Base-by-base conservation (phyloP, 2,888 invertebrate genomes). In the Heliconius cydno region DNA sequence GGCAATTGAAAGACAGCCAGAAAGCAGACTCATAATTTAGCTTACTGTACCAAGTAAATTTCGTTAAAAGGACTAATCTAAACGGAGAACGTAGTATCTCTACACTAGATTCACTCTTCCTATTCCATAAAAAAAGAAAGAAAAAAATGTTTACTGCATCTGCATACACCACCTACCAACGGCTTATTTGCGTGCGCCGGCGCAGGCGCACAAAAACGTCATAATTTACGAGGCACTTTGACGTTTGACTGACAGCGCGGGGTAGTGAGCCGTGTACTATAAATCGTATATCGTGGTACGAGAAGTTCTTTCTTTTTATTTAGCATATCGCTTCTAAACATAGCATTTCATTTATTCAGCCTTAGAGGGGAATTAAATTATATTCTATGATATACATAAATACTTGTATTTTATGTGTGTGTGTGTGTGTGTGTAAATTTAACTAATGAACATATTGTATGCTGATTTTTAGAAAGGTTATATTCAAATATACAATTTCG, bases 231-330 rank as follows among this genome's bases (percentile, higher is more conserved):
- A 88, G 83, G 60, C 78, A 76, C 84, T 76, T 82, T 88, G 92
- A 91, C 88, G 89, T 87, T 81, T 90, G 92, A 91, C 86, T 87
- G 92, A 92, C 92, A 87, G 87, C 84, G 77, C 85, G 84, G 85
- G 83, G 87, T 85, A 84, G 84, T 85, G 83, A 83, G 83, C 85
- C 82, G 81, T 83, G 84, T 80, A 34, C 70, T 78, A 81, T 81
- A 81, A 82, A 82, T 80, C 82, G 80, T 80, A 73, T 74, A 78
- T 77, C 77, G 76, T 65, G 74, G 22, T 66, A 65, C 75, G 67
- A 46, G 28, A 19, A 68, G 10, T 67, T 12, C 13, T 41, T 70
- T 70, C 38, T 60, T 52, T n/a, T 65, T 80, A 77, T 81, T 77
- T 80, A 68, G 60, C 30, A 57, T 72, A 71, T 74, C 74, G 38